phyloP scores from a whole-genome alignment of 2,888 invertebrate genomes.

The Drosophila parthenogenetica region DNA sequence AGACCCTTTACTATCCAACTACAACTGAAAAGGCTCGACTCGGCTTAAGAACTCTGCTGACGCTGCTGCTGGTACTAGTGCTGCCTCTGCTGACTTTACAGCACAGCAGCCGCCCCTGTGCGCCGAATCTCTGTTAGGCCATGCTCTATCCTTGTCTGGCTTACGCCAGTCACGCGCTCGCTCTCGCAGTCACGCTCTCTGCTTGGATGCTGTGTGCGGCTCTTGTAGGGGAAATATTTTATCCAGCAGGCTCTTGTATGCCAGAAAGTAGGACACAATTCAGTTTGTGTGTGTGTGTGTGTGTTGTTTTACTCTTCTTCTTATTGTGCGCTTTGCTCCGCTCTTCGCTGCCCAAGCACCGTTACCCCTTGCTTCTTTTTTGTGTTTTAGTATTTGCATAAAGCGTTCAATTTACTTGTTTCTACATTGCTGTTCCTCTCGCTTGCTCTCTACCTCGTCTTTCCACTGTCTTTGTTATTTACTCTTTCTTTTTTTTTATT shows the following conservation, averaged over 20 bases:
- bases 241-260: slow-evolving; percentile 40
- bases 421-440: not conserved
- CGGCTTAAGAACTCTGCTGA: slow-evolving; percentile 41
- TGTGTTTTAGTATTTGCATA: slow-evolving; percentile 40
- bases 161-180: not conserved
- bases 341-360: not conserved
- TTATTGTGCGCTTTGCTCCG: not conserved
- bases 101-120: slow-evolving; percentile 66
- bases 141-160: slow-evolving; percentile 3
- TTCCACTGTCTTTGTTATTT: not conserved
- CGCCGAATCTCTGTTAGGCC: slow-evolving; percentile 51
- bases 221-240: slow-evolving; percentile 48
- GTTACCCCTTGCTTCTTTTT: slow-evolving; percentile 14
- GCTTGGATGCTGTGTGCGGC: slow-evolving; percentile 10
- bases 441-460: slow-evolving; percentile 2
- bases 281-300: slow-evolving; percentile 5
- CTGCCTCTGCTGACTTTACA: slow-evolving; percentile 37
- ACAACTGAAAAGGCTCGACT: slow-evolving; percentile 82
- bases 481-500: slow-evolving; percentile 1
- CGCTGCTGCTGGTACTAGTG: slow-evolving; percentile 9
- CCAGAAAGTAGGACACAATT: slow-evolving; percentile 70
- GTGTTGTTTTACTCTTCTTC: slow-evolving; percentile 2
- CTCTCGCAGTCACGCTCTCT: slow-evolving; percentile 27
- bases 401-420: slow-evolving; percentile 33
- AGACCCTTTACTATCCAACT: slow-evolving; percentile 85